Evolutionary conservation across 1,140 invertebrate genomes (phyloP).

Genomic region (Ectropis grisescens): DNA sequence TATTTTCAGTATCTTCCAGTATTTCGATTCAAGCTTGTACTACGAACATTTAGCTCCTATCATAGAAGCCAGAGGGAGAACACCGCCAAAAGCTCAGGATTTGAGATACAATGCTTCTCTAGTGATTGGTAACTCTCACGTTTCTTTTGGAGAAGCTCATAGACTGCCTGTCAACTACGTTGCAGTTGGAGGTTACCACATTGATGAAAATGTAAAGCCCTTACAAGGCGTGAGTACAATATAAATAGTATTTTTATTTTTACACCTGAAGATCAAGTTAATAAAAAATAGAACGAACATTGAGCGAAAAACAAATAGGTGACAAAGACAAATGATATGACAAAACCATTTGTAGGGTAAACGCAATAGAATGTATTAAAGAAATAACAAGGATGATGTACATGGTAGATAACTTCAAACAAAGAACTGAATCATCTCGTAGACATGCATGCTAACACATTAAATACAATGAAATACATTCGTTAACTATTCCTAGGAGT

Average conservation of each 20-base stretch:
- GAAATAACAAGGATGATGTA: too few relatives aligned
- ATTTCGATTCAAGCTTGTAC: conserved; percentile 7
- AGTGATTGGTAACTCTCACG: conserved; percentile 24
- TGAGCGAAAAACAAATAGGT: too few relatives aligned
- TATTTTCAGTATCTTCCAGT: conserved; percentile 11
- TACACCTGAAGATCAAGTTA: background rate
- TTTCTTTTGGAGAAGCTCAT: conserved; percentile 15
- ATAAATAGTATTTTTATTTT: background rate
- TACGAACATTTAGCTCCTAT: conserved; percentile 9
- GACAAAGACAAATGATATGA: too few relatives aligned
- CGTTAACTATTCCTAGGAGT: too few relatives aligned
- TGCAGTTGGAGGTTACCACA: conserved; percentile 24
- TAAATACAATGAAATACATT: too few relatives aligned
- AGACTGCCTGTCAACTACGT: conserved; percentile 25
- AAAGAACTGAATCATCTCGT: too few relatives aligned
- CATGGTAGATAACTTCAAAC: too few relatives aligned
- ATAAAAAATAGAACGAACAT: too few relatives aligned
- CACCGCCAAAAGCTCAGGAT: conserved; percentile 11
- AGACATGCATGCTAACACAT: too few relatives aligned
- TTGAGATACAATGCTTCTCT: conserved; percentile 23
- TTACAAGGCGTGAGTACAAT: conserved; percentile 10
- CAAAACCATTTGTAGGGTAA: too few relatives aligned
- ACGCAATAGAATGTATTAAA: too few relatives aligned
- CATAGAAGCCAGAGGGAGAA: conserved; percentile 11
- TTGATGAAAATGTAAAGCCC: conserved; percentile 15